A percentile compares a stretch with the other conserved stretches of the same genome.
Conservation (phyloP, 2,888 invertebrate genomes). For the Marronus borbonicus region DNA sequence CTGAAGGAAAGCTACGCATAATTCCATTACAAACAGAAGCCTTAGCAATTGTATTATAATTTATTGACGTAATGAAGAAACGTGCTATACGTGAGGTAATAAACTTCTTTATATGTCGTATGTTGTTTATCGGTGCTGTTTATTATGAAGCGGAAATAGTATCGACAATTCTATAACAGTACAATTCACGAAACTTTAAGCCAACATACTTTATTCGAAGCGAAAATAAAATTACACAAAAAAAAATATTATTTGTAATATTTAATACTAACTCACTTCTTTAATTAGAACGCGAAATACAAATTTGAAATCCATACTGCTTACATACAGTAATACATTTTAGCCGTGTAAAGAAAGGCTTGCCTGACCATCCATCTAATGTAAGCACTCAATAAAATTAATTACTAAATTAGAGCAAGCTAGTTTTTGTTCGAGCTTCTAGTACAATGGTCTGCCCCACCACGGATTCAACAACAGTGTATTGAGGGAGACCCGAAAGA, state of each 20-base stretch:
- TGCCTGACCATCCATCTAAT: constrained; percentile 29
- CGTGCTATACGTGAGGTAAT: constrained; percentile 18
- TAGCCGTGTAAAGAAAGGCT: constrained; percentile 27
- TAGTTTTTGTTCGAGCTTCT: constrained; percentile 34
- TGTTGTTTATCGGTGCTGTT: no score
- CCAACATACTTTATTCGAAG: no score
- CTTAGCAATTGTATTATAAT: constrained; percentile 42
- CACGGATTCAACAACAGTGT: constrained; percentile 17
- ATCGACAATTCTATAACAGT: no score
- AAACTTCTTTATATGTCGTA: constrained; percentile 17
- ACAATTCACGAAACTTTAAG: no score
- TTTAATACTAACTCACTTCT: not conserved
- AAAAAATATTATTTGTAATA: not conserved
- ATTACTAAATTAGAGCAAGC: constrained; percentile 43
- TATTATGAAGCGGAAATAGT: no score
- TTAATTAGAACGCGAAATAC: not conserved
- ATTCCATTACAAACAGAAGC: constrained; percentile 2
- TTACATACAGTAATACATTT: constrained; percentile 8
- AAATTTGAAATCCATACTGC: constrained; percentile 7
- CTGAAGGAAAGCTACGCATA: not conserved
- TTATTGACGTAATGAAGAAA: constrained; percentile 34
- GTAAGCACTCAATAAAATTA: constrained; percentile 39
- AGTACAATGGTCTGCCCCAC: constrained; percentile 41
- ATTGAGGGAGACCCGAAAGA: constrained; percentile 28
- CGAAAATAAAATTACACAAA: no score